phyloP scores from a whole-genome alignment of 1,140 invertebrate genomes.

The Neodiprion pinetum region DNA sequence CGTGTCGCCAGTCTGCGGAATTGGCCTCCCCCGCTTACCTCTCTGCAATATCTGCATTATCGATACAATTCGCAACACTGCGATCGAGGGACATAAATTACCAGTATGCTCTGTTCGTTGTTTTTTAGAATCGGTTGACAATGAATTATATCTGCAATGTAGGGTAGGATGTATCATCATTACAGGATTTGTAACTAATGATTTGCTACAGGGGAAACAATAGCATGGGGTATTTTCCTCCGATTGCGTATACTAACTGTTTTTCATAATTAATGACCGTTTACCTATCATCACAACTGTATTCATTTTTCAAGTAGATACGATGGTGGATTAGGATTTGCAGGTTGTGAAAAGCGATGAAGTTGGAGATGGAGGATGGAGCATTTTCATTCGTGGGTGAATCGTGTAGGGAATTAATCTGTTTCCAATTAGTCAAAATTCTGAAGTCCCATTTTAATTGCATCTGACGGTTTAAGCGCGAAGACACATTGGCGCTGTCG shows the following conservation, averaged over 20 bases:
- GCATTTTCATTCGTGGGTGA: not conserved
- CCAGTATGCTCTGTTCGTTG: not conserved
- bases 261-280: too few species aligned
- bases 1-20: not conserved
- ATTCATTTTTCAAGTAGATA: not conserved
- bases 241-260: too few species aligned
- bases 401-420: conserved; percentile 29
- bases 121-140: not conserved
- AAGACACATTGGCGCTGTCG: conserved; percentile 22
- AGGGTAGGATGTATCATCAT: too few species aligned
- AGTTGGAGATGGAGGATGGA: not conserved
- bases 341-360: not conserved
- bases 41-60: not conserved
- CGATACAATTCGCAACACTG: not conserved
- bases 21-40: not conserved
- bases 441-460: conserved; percentile 33
- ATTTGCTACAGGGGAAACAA: too few species aligned
- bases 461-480: conserved; percentile 40
- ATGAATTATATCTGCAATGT: too few species aligned
- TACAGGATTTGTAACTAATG: too few species aligned
- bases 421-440: conserved; percentile 44
- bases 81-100: not conserved
- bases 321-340: not conserved
- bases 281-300: not conserved
- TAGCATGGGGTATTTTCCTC: too few species aligned